Conservation (phyloP, 2,797 vertebrate species). For the Poliocrania exsul region DNA sequence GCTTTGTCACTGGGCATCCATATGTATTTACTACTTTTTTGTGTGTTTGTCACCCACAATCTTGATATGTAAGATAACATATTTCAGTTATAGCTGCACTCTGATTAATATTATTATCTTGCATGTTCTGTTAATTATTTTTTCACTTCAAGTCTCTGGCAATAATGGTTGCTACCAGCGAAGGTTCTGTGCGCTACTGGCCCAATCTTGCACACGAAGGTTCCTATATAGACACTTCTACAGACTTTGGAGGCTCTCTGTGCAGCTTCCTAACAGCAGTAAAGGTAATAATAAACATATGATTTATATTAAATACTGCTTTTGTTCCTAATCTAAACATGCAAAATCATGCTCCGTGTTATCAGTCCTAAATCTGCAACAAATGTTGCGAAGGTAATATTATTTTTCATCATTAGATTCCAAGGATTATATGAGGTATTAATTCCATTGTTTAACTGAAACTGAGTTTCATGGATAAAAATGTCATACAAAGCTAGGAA, state of each 20-base stretch:
- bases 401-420: background rate
- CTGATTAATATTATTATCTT: background rate
- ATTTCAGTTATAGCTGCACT: background rate
- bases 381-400: background rate
- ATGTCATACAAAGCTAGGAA: background rate
- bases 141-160: constrained; percentile 81
- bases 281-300: constrained; percentile 75
- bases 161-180: constrained; percentile 85
- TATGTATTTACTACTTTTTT: background rate
- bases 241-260: constrained; percentile 83
- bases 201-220: constrained; percentile 87
- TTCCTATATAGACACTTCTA: constrained; percentile 79
- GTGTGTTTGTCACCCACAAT: background rate
- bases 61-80: background rate
- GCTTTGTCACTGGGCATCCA: background rate
- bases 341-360: background rate
- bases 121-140: background rate
- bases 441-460: background rate
- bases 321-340: background rate
- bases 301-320: background rate
- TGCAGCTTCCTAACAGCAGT: constrained; percentile 88
- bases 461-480: background rate
- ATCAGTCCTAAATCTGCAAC: background rate
- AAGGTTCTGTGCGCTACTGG: constrained; percentile 90
- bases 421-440: background rate